phyloP scores from a whole-genome alignment of 1,140 invertebrate species.

The Drosophila grimshawi region DNA sequence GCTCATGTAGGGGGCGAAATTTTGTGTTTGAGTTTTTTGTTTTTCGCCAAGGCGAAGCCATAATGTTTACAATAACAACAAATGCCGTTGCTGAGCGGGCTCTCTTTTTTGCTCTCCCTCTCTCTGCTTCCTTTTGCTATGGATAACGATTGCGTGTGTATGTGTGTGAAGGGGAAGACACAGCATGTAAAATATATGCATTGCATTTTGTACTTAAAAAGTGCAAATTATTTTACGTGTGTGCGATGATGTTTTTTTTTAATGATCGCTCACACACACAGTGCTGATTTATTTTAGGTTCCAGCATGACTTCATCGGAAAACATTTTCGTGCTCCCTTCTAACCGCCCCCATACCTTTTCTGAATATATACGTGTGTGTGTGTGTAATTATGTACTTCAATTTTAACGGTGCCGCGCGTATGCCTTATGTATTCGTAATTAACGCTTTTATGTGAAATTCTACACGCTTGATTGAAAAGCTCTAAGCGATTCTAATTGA shows the following conservation, averaged over 20 bases:
- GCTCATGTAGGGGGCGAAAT: constrained; percentile 61
- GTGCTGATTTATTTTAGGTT: constrained; percentile 73
- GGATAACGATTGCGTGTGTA: constrained; percentile 5
- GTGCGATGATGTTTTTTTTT: constrained; percentile 57
- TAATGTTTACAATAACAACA: constrained; percentile 67
- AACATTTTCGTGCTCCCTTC: constrained; percentile 48
- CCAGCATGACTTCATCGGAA: constrained; percentile 75
- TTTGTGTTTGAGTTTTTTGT: constrained; percentile 44
- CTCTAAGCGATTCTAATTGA: constrained; percentile 58
- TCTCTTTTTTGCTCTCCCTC: constrained; percentile 25
- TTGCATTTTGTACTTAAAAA: constrained; percentile 73
- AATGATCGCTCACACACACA: constrained; percentile 53
- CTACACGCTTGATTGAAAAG: constrained; percentile 60
- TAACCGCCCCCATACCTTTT: constrained; percentile 26
- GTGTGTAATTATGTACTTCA: constrained; percentile 42
- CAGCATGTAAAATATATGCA: constrained; percentile 58
- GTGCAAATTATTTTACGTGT: constrained; percentile 63
- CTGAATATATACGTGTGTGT: constrained; percentile 7
- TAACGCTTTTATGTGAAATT: constrained; percentile 73
- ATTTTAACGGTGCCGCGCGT: constrained; percentile 59
- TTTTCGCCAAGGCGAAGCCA: constrained; percentile 66
- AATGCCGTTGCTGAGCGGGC: constrained; percentile 68
- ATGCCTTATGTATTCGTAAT: constrained; percentile 55
- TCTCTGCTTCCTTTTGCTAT: constrained; percentile 42
- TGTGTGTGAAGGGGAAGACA: constrained; percentile 27